A percentile compares a stretch with the other conserved stretches of the same genome.
Evolutionary conservation across 30 jellyfish, hydroid and myxozoan species (phyloP).

Genomic region (Chrysaora quinquecirrha): DNA sequence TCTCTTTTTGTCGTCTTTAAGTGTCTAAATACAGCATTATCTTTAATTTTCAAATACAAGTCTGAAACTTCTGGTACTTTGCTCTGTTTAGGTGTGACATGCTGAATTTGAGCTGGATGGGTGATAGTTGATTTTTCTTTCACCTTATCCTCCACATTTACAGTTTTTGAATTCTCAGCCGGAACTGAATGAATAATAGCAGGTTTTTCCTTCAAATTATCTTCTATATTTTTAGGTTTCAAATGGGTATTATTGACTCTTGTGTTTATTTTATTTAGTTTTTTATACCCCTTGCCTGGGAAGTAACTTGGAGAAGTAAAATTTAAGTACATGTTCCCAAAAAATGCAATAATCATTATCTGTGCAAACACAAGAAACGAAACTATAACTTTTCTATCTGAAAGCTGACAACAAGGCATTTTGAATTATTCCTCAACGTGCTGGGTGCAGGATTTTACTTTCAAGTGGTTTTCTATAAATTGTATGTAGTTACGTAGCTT

Average conservation of each 20-base stretch:
- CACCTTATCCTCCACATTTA: too few species aligned
- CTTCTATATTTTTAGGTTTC: too few species aligned
- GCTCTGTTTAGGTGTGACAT: not conserved
- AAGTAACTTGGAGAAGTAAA: not conserved
- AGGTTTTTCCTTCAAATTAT: too few species aligned
- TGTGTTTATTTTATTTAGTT: too few species aligned
- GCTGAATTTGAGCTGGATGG: not conserved
- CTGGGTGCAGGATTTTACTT: too few species aligned
- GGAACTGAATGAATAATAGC: too few species aligned
- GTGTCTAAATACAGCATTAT: slow-evolving; percentile 6
- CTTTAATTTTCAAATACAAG: not conserved
- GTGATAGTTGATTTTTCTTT: not conserved
- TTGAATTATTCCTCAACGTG: too few species aligned
- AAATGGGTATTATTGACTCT: too few species aligned
- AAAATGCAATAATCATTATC: not conserved
- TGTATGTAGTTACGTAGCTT: too few species aligned
- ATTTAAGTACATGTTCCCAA: not conserved
- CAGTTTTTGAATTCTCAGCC: too few species aligned
- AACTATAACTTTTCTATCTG: not conserved
- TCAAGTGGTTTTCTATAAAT: too few species aligned
- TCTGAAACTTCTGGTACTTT: not conserved
- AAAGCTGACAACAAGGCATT: too few species aligned
- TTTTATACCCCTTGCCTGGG: not conserved
- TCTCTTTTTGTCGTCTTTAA: not conserved
- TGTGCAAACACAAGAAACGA: not conserved